Conservation (phyloP, 1,140 invertebrate species). For the Anastatus disparis region DNA sequence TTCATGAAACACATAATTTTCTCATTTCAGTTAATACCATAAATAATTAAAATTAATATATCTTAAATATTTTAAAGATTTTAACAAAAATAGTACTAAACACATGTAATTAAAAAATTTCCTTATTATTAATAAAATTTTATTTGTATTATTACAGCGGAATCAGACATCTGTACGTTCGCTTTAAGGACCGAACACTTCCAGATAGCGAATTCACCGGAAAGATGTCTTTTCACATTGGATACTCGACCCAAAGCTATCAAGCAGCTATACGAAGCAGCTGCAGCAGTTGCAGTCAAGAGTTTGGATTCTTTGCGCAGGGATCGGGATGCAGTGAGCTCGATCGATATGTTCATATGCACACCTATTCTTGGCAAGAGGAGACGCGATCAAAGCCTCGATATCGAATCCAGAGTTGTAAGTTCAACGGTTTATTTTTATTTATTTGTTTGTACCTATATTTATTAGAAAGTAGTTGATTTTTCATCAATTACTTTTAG, state of each 20-base stretch:
- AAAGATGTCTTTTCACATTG: constrained; percentile 76
- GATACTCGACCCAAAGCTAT: constrained; percentile 76
- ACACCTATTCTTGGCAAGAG: constrained; percentile 79
- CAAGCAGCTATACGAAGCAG: constrained; percentile 77
- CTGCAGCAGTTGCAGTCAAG: constrained; percentile 67
- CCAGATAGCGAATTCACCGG: constrained; percentile 71
- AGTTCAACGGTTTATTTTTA: constrained; percentile 48
- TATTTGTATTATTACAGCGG: constrained; percentile 77
- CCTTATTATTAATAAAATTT: no score
- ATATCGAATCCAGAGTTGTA: constrained; percentile 89
- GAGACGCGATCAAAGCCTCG: constrained; percentile 77
- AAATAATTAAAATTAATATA: no score
- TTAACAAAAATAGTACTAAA: no score
- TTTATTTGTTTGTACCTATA: no score
- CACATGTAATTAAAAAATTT: no score
- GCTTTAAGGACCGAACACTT: constrained; percentile 80
- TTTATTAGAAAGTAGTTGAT: no score
- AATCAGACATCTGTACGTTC: constrained; percentile 86
- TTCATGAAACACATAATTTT: no score
- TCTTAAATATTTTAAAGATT: no score
- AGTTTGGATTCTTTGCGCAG: constrained; percentile 68
- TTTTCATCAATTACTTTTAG: no score
- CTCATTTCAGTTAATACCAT: no score
- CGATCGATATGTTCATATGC: constrained; percentile 76
- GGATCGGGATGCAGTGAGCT: constrained; percentile 62